Evolutionary conservation across 2,888 invertebrate genomes (phyloP).

Genomic region (Lamellibrachia satsuma): DNA sequence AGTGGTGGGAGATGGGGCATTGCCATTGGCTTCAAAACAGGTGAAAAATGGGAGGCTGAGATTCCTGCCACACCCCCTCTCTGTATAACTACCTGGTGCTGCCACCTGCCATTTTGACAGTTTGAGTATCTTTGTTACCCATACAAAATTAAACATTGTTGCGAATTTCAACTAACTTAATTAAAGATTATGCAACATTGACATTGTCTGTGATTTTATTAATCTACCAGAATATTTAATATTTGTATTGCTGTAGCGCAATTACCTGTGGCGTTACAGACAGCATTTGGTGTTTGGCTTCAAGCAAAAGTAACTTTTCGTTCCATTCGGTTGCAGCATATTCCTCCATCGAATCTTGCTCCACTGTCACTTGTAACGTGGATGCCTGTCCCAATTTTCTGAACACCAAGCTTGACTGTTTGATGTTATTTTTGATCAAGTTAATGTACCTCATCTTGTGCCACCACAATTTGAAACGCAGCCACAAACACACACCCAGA

Average conservation of each 20-base stretch:
- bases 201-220: neutral
- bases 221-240: neutral
- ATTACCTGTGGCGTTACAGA: neutral
- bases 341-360: neutral
- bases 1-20: no score
- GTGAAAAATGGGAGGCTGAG: no score
- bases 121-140: neutral
- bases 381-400: neutral
- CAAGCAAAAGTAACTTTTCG: conserved; percentile 7
- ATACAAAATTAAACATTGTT: neutral
- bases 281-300: neutral
- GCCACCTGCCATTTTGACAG: no score
- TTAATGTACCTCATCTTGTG: neutral
- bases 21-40: no score
- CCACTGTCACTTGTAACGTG: neutral
- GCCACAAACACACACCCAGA: conserved; percentile 12
- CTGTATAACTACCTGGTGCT: no score
- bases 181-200: neutral
- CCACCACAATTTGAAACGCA: conserved; percentile 9
- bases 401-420: neutral
- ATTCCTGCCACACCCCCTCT: no score
- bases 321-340: neutral
- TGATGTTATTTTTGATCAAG: neutral
- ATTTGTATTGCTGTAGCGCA: neutral
- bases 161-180: neutral